These are phyloP conservation scores for Uria aalge DNA, from an alignment of 2,113 vertebrate species.

Conservation along the genomic window DNA sequence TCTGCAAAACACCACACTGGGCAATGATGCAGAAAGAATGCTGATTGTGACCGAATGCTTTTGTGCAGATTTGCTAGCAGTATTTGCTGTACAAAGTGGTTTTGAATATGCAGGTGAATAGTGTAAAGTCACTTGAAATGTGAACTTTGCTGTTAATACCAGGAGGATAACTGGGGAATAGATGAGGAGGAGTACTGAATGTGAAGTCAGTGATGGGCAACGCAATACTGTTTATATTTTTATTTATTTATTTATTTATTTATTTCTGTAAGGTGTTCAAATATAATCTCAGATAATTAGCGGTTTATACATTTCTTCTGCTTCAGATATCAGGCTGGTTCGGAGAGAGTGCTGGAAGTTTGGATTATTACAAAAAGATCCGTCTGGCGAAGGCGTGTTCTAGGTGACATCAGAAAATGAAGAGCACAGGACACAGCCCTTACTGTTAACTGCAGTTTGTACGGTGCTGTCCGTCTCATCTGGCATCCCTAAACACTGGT, in stretches of 20 bases:
- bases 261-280: neutral
- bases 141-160: neutral
- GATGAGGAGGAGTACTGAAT: neutral
- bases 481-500: neutral
- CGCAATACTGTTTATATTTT: neutral
- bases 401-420: neutral
- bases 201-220: neutral
- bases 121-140: neutral
- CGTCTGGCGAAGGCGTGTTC: neutral
- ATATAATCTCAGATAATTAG: neutral
- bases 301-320: neutral
- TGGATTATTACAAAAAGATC: neutral
- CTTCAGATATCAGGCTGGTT: neutral
- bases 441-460: neutral
- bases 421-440: neutral
- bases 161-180: neutral
- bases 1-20: neutral
- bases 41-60: neutral
- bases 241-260: neutral
- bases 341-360: neutral
- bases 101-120: neutral
- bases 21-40: constrained; percentile 35
- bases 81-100: neutral
- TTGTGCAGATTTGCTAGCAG: neutral
- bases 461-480: rapidly evolving